Base-by-base conservation (phyloP, 2,113 vertebrate species). In the Pelodiscus sinensis region DNA sequence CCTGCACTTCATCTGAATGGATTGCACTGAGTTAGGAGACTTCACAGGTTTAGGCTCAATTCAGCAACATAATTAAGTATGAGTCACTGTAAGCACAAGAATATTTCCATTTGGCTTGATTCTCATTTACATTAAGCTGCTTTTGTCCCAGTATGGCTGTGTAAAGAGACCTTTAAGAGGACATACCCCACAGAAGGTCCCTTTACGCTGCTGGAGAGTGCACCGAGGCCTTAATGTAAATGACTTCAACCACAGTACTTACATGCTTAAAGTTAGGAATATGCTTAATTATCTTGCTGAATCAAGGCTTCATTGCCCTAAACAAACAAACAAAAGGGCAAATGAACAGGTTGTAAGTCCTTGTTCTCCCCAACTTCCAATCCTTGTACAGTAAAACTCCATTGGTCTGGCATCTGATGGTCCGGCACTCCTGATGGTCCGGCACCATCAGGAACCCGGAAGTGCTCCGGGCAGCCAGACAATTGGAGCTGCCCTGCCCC, bases 1-100 rank as follows among this genome's bases (percentile, higher is more conserved):
- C 81, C 90, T 44, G 75, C 24, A 55, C 51, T 83, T 94, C 81
- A 50, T 88, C 78, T 50, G 71, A 95, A 24, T 11, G 87, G 82
- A 29, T 58, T 87, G 51, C 16, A 71, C 65, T 73, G 38, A 25
- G 21, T 65, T n/a, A 68, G 82, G 4, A 35, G 21, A 11, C 60
- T 68, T n/a, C 35, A 29, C 16, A 16, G 31, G 60, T 35, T 22
- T 54, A 84, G 38, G 29, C 81, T 85, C 65, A 65, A 13, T 52
- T 79, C 82, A 88, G 68, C 44, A 60, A 6, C 57, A 82, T 25
- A 50, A 24, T 77, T 50, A 77, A 77, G 22, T 38, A 50, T 21
- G 1, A 44, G 38, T 8, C 73, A 25, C 44, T 50, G 35, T 77
- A 77, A 50, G 24, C 24, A 50, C 6, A 71, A 19, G 50, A 84